Conservation (phyloP, 2,888 invertebrate genomes). For the Patella pellucida region DNA sequence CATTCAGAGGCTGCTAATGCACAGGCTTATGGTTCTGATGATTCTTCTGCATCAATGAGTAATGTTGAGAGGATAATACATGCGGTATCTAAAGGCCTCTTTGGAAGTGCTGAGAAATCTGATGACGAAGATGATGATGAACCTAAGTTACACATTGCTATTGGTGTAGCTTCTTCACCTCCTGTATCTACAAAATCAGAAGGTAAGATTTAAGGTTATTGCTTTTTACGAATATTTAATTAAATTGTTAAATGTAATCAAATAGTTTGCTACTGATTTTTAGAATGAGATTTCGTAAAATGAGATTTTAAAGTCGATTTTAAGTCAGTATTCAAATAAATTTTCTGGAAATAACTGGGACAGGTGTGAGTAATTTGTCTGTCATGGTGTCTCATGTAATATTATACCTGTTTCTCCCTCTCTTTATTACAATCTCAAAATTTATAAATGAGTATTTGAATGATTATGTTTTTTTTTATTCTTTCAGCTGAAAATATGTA, state of each 20-base stretch:
- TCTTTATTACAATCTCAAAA: no score
- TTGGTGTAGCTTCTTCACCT: not conserved
- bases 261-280: no score
- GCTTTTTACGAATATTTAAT: no score
- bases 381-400: slow-evolving; percentile 5
- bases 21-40: not conserved
- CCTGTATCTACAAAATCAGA: slow-evolving; percentile 10
- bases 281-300: no score
- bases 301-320: no score
- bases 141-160: slow-evolving; percentile 11
- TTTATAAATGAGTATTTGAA: no score
- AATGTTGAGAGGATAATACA: slow-evolving; percentile 91
- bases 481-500: not conserved
- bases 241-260: no score
- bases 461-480: not conserved
- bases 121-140: slow-evolving; percentile 25
- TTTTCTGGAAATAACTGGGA: not conserved
- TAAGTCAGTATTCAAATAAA: no score
- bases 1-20: slow-evolving; percentile 11
- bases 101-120: slow-evolving; percentile 46
- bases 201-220: not conserved
- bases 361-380: slow-evolving; percentile 7
- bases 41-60: slow-evolving; percentile 36
- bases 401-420: no score
- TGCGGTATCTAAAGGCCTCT: slow-evolving; percentile 83